These are phyloP conservation scores for Geodia barretti DNA, from an alignment of 37 sponge, comb jelly and placozoan genomes.

Conservation along the genomic window DNA sequence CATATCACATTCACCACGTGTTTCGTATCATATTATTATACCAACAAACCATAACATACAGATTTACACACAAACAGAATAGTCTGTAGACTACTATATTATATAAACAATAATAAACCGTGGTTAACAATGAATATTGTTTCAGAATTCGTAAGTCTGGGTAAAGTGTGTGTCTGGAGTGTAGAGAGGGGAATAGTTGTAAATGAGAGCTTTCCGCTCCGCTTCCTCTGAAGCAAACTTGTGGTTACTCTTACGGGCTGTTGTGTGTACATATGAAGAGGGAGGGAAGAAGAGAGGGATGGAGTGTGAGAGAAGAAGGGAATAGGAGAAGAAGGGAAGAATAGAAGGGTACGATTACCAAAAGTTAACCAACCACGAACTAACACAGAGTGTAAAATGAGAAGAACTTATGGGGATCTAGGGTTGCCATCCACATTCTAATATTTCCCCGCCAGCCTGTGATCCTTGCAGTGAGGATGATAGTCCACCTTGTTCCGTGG, in stretches of 20 bases:
- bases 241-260: conserved; percentile 79
- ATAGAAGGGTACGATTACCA: no score
- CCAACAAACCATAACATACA: not conserved
- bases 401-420: not conserved
- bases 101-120: no score
- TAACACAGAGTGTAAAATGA: not conserved
- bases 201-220: conserved; percentile 70
- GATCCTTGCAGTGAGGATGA: not conserved
- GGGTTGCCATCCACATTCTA: not conserved
- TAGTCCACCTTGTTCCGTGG: no score
- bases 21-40: no score
- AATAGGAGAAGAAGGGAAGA: no score
- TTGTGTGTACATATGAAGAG: not conserved
- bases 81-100: no score
- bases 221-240: conserved; percentile 45
- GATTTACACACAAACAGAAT: no score
- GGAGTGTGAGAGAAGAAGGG: no score
- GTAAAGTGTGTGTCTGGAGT: conserved; percentile 50
- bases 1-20: no score
- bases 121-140: no score
- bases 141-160: conserved; percentile 58
- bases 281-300: no score
- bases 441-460: not conserved
- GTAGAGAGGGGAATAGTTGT: conserved; percentile 78
- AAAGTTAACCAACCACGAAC: not conserved